Evolutionary conservation across 2,797 vertebrate species (phyloP).

Genomic region (Microctenopoma stevenorrisi): DNA sequence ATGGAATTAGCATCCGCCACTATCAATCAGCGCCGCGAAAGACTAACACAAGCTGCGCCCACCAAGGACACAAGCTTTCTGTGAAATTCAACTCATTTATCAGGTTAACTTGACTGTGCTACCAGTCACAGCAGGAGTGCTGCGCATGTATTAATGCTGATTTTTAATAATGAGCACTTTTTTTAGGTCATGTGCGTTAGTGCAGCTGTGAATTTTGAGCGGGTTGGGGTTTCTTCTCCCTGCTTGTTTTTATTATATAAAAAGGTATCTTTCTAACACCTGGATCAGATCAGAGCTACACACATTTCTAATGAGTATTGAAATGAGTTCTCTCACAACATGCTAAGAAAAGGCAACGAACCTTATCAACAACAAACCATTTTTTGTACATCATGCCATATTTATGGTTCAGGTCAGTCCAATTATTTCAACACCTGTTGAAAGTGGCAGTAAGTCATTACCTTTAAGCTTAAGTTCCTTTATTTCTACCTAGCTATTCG

Average conservation of each 20-base stretch:
- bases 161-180: conserved; percentile 5
- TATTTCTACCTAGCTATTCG: background rate
- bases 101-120: conserved; percentile 55
- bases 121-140: conserved; percentile 14
- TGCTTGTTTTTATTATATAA: too few relatives aligned
- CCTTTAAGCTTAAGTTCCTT: background rate
- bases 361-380: background rate
- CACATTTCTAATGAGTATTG: too few relatives aligned
- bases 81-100: conserved; percentile 56
- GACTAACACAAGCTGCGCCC: conserved; percentile 61
- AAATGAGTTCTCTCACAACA: background rate
- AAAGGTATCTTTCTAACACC: background rate
- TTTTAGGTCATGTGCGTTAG: conserved; percentile 1
- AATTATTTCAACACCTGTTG: background rate
- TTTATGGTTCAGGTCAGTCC: background rate
- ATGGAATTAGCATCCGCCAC: conserved; percentile 77
- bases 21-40: conserved; percentile 70
- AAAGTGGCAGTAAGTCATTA: background rate
- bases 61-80: conserved; percentile 64
- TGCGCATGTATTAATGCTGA: conserved; percentile 8
- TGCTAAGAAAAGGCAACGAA: background rate
- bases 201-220: background rate
- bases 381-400: background rate
- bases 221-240: background rate
- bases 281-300: too few relatives aligned